phyloP scores from a whole-genome alignment of 2,888 invertebrate genomes.

The Cephus nigrinus region DNA sequence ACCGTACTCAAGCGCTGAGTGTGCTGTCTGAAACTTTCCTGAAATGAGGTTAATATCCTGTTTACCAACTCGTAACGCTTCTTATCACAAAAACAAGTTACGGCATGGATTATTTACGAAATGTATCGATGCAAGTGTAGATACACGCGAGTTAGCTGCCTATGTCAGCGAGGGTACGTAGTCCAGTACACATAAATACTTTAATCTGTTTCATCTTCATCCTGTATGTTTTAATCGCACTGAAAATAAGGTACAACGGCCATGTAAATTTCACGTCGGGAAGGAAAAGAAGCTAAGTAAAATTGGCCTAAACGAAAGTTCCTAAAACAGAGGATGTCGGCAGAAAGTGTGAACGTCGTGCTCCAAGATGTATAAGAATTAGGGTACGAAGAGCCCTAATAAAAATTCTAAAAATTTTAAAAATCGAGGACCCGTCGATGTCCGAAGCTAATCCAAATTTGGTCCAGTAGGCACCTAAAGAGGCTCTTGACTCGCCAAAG shows the following conservation, averaged over 20 bases:
- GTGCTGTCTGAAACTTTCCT: background rate
- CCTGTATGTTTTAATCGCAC: background rate
- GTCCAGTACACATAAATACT: background rate
- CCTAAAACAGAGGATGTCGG: background rate
- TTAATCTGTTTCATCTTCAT: too few species aligned
- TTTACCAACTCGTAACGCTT: conserved; percentile 43
- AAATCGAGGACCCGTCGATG: background rate
- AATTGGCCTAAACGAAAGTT: background rate
- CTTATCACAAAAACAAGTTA: conserved; percentile 45
- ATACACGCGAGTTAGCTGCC: conserved; percentile 18
- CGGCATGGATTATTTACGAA: conserved; percentile 35
- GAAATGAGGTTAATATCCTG: conserved; percentile 52
- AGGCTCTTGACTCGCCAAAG: background rate
- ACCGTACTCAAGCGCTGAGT: background rate
- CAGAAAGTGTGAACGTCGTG: background rate
- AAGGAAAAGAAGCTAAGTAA: background rate
- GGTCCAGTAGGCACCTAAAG: background rate
- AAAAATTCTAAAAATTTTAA: background rate
- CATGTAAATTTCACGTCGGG: background rate
- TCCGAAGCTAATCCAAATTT: background rate
- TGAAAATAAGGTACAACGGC: background rate
- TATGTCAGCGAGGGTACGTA: background rate
- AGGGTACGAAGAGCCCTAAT: background rate
- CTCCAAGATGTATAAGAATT: background rate
- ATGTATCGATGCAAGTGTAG: conserved; percentile 36